Evolutionary conservation across 2,888 invertebrate species (phyloP), one percentile per base, ranked within the genome.

Genomic region (Trissolcus brochymenae): DNA sequence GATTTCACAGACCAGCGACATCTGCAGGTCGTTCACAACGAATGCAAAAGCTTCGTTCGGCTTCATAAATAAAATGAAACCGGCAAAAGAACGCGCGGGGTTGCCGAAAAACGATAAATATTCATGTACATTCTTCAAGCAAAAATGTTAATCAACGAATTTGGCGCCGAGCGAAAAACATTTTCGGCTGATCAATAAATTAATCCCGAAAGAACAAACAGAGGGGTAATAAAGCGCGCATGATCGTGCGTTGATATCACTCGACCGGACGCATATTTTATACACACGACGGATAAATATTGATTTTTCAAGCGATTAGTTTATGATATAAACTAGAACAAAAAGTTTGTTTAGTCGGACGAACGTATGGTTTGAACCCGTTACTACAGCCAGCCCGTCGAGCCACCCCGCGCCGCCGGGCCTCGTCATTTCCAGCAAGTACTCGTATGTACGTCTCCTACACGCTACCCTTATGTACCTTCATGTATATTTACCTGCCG

Each of bases 371-470:
- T 79, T 78, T 74, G 70, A 81, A 79, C 29, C 78, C 79, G 79
- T 79, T 74, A 76, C 80, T 75, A 62, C 78, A 71, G 46, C 71
- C 76, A 61, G 35, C 9, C 9, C 75, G 77, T 55, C 60, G 50
- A 19, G 49, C 76, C 71, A 75, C 79, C 78, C 81, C 81, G 35
- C 11, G 81, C 80, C 84, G 80, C 67, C 83, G 82, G 84, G 85
- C 86, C 86, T 85, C 85, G 85, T 87, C 88, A 85, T 87, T 87
- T 87, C 87, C 86, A 87, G 84, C 87, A 87, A 87, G 88, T 86
- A 88, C 86, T 86, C 84, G 85, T 86, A 87, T 87, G 86, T 88
- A 87, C 86, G 86, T 87, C 87, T 87, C 85, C 83, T 84, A 85
- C 86, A 86, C 84, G 84, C 86, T 82, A 85, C 84, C 84, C 85